Percentiles rank a stretch among this genome's conserved stretches.
Evolutionary conservation across 2,797 vertebrate genomes (phyloP).

Genomic region (Pogonophryne albipinna): DNA sequence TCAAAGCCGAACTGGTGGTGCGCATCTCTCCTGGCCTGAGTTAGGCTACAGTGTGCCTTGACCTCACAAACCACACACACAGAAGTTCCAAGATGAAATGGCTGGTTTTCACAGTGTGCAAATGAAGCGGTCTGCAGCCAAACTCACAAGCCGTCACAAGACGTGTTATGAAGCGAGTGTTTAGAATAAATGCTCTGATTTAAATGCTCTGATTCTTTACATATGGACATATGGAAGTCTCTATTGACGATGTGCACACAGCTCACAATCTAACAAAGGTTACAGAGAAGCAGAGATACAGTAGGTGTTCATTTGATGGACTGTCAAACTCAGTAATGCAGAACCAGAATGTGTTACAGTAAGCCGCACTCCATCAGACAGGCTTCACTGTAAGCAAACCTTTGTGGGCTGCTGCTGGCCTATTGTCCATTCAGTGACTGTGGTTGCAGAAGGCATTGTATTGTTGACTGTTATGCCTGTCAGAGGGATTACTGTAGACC

Average conservation of each 20-base stretch:
- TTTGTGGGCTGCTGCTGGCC: constrained; percentile 47
- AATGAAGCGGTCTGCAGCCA: constrained; percentile 51
- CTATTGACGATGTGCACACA: not conserved
- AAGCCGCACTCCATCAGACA: constrained; percentile 38
- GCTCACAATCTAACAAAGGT: constrained; percentile 32
- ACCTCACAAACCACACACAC: constrained; percentile 51
- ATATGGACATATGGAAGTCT: constrained; percentile 37
- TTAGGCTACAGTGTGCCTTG: constrained; percentile 44
- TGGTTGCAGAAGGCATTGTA: constrained; percentile 56
- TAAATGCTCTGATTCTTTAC: constrained; percentile 62
- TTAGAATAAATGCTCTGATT: constrained; percentile 55
- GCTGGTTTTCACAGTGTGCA: constrained; percentile 56
- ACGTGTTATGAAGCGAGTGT: constrained; percentile 38
- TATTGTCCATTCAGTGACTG: constrained; percentile 55
- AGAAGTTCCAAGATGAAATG: constrained; percentile 52
- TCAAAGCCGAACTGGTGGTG: constrained; percentile 7
- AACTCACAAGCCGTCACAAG: constrained; percentile 35
- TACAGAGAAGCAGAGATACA: constrained; percentile 4
- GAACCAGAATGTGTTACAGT: constrained; percentile 47
- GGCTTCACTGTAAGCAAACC: constrained; percentile 32
- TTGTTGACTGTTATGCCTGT: constrained; percentile 53
- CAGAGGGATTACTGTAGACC: constrained; percentile 53
- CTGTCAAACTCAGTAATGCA: constrained; percentile 38
- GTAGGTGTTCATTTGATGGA: constrained; percentile 36
- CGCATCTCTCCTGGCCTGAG: constrained; percentile 32